phyloP scores from a whole-genome alignment of 2,797 vertebrate species.

The Amblyraja radiata region DNA sequence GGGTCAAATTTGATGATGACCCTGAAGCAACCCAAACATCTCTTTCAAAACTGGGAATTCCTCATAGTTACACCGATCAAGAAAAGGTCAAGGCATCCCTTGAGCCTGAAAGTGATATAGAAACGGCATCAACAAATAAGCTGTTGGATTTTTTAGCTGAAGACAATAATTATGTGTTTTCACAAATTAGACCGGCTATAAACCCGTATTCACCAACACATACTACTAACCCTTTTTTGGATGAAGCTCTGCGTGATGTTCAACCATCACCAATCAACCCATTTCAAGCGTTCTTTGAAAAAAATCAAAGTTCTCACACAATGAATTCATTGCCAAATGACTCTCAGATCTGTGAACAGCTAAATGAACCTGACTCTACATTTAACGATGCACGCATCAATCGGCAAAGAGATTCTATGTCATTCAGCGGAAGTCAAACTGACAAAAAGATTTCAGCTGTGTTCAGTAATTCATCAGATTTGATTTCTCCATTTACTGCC shows the following conservation, averaged over 20 bases:
- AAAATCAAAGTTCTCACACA: constrained; percentile 50
- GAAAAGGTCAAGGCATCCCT: constrained; percentile 56
- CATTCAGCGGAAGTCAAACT: constrained; percentile 46
- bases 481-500: constrained; percentile 53
- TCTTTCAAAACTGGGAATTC: constrained; percentile 50
- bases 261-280: constrained; percentile 80
- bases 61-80: constrained; percentile 46
- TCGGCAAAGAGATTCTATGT: constrained; percentile 61
- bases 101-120: constrained; percentile 45
- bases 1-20: constrained; percentile 83
- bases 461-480: constrained; percentile 51
- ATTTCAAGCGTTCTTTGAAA: constrained; percentile 73
- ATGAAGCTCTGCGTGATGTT: constrained; percentile 66
- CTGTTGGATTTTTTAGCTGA: constrained; percentile 64
- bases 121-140: constrained; percentile 51
- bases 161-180: constrained; percentile 60
- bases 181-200: constrained; percentile 55
- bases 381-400: constrained; percentile 46
- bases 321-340: constrained; percentile 29
- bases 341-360: neutral
- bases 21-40: constrained; percentile 49
- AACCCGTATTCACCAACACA: constrained; percentile 54
- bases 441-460: constrained; percentile 62
- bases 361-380: constrained; percentile 47
- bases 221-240: constrained; percentile 75